phyloP scores from a whole-genome alignment of 92 coral and sea anemone genomes.

The Anthopleura xanthogrammica region DNA sequence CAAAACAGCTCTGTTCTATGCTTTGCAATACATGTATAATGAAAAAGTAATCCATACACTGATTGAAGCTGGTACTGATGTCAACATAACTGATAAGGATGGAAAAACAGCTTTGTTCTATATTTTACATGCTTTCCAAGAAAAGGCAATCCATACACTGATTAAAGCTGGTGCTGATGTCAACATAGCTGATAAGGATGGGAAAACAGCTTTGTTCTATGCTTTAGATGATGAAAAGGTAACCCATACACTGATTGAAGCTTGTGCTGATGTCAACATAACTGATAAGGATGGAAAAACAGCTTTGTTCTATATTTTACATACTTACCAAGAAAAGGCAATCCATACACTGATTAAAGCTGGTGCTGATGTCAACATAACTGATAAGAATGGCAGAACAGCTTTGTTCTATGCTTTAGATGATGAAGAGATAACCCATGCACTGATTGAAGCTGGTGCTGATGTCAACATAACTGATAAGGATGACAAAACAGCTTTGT shows the following conservation, averaged over 20 bases:
- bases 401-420: neutral
- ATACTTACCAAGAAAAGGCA: neutral
- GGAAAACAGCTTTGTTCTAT: too few relatives aligned
- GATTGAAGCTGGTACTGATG: too few relatives aligned
- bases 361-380: neutral
- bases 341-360: neutral
- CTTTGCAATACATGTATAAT: too few relatives aligned
- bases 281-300: constrained; percentile 23
- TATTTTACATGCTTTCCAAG: too few relatives aligned
- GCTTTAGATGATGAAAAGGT: too few relatives aligned
- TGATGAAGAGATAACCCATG: neutral
- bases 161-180: too few relatives aligned
- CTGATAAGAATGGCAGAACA: neutral
- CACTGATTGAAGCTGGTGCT: constrained; percentile 10
- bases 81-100: too few relatives aligned
- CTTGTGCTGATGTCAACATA: neutral
- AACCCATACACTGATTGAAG: too few relatives aligned
- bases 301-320: neutral
- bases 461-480: constrained; percentile 4
- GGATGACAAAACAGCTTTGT: constrained; percentile 11
- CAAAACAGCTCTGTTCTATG: neutral
- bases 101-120: too few relatives aligned
- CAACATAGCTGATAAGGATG: too few relatives aligned
- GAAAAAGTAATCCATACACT: neutral
- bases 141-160: too few relatives aligned